A percentile compares a stretch with the other conserved stretches of the same genome.
Evolutionary conservation across 2,113 vertebrate genomes (phyloP).

Genomic region (Cryptotis parvus): DNA sequence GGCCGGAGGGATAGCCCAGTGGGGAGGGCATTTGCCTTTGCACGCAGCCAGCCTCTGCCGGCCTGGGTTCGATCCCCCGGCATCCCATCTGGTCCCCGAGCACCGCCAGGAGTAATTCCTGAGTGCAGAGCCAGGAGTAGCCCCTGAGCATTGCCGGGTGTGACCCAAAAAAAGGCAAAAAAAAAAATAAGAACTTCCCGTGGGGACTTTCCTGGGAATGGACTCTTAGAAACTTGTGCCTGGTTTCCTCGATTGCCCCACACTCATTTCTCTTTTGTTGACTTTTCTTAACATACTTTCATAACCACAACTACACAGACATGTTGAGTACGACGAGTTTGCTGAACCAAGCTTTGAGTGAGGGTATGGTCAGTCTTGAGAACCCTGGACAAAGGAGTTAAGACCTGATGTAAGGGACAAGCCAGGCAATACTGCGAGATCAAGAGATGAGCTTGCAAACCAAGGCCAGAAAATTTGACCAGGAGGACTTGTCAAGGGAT

Average conservation of each 20-base stretch:
- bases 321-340: background rate
- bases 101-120: too few species aligned
- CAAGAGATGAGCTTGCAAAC: background rate
- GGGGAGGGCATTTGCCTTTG: too few species aligned
- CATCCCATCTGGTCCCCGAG: too few species aligned
- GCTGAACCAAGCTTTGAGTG: constrained; percentile 17
- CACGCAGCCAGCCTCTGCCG: too few species aligned
- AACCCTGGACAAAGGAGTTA: background rate
- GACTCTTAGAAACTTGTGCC: background rate
- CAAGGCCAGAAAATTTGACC: too few species aligned
- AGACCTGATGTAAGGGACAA: background rate
- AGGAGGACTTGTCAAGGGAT: too few species aligned
- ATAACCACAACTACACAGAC: background rate
- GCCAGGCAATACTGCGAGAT: background rate
- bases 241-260: background rate
- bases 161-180: too few species aligned
- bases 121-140: too few species aligned
- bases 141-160: too few species aligned
- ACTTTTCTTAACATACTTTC: background rate
- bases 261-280: background rate
- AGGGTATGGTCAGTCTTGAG: background rate
- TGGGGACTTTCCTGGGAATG: background rate
- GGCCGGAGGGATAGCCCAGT: too few species aligned
- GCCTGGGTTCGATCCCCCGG: too few species aligned
- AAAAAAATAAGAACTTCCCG: background rate